Conservation (phyloP, 2,888 invertebrate species). For the Germaria angustata region DNA sequence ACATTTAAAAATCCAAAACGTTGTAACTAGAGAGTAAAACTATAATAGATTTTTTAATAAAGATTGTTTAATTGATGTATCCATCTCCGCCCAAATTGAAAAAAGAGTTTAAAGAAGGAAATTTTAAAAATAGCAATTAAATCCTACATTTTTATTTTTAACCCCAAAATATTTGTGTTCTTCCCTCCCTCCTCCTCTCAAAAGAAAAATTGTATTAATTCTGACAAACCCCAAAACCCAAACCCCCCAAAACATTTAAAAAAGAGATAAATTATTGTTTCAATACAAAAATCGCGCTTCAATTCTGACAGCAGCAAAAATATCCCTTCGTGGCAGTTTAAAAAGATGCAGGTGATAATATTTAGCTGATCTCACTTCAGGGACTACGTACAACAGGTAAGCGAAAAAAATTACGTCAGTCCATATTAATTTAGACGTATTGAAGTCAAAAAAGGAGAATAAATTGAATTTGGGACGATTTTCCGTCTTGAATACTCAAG, state of each 20-base stretch:
- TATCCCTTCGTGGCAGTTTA: too few species aligned
- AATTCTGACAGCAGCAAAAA: too few species aligned
- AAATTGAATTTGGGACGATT: too few species aligned
- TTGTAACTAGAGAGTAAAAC: slow-evolving; percentile 9
- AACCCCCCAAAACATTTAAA: slow-evolving; percentile 73
- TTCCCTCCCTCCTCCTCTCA: slow-evolving; percentile 67
- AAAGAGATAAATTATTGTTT: slow-evolving; percentile 72
- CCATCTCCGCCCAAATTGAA: slow-evolving; percentile 61
- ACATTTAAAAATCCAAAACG: slow-evolving; percentile 10
- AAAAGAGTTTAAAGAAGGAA: background rate
- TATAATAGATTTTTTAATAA: slow-evolving; percentile 22
- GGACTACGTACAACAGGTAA: too few species aligned
- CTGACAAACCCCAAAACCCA: slow-evolving; percentile 8
- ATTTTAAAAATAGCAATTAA: slow-evolving; percentile 2
- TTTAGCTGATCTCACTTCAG: too few species aligned
- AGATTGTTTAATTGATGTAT: slow-evolving; percentile 40
- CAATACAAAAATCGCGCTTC: background rate
- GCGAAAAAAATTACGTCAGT: too few species aligned
- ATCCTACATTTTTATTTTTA: background rate
- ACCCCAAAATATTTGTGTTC: background rate
- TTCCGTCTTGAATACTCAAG: too few species aligned
- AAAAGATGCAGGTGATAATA: too few species aligned
- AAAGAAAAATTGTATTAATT: too few species aligned
- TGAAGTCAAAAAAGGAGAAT: too few species aligned
- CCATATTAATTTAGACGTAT: too few species aligned